These are phyloP conservation scores for Tragelaphus imberbis DNA, from an alignment of 2,113 vertebrate species.

Conservation along the genomic window DNA sequence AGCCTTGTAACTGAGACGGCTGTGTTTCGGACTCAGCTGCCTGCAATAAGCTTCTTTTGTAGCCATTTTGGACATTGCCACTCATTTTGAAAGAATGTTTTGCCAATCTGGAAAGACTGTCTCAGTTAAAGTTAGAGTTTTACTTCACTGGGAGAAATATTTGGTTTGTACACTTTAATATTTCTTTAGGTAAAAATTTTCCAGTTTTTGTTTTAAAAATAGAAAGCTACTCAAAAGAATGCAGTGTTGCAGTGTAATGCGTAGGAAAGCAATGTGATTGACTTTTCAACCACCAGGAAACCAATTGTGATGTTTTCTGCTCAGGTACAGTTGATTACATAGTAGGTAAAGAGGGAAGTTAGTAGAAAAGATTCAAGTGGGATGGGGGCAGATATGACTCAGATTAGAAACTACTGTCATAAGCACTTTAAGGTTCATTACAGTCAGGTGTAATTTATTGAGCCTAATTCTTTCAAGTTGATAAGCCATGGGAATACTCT, in stretches of 20 bases:
- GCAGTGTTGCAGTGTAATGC: not conserved
- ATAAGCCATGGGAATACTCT: conserved; percentile 4
- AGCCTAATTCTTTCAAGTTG: not conserved
- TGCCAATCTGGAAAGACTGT: not conserved
- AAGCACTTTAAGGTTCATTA: not conserved
- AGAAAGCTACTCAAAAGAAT: not conserved
- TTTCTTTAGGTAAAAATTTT: not conserved
- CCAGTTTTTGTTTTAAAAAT: not conserved
- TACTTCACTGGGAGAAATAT: not conserved
- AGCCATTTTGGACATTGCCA: not conserved
- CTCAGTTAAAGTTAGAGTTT: not conserved
- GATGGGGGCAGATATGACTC: not conserved
- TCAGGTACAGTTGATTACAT: not conserved
- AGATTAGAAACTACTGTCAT: not conserved
- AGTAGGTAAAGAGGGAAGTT: not conserved
- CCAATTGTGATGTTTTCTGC: not conserved
- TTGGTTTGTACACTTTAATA: not conserved
- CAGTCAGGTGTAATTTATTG: not conserved
- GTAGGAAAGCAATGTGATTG: not conserved
- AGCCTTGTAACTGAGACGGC: not conserved
- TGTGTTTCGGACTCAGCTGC: not conserved
- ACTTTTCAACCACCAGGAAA: not conserved
- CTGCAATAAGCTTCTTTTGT: not conserved
- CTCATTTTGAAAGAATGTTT: not conserved
- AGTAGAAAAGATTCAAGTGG: not conserved